These are phyloP conservation scores for Eriocheir sinensis DNA, from an alignment of 1,140 invertebrate species.

Conservation along the genomic window DNA sequence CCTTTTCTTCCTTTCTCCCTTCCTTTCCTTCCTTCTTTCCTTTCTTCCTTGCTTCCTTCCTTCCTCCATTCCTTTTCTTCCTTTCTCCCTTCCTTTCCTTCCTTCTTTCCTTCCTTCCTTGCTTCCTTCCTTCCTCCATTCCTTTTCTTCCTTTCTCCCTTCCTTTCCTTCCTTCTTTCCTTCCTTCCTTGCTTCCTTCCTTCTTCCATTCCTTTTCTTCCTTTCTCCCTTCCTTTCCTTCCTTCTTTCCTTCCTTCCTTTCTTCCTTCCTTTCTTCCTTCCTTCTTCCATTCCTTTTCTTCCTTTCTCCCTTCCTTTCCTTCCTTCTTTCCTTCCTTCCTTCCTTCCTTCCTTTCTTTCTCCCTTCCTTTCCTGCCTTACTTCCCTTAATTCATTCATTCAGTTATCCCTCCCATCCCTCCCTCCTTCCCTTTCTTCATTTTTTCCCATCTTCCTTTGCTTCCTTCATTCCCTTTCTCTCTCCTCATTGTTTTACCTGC, in stretches of 20 bases:
- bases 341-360: background rate
- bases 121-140: background rate
- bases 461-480: no score
- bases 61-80: background rate
- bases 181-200: no score
- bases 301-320: background rate
- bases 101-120: background rate
- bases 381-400: no score
- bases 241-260: no score
- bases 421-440: background rate
- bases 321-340: no score
- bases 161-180: background rate
- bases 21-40: background rate
- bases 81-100: background rate
- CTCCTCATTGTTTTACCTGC: no score
- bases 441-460: no score
- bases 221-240: background rate
- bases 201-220: constrained; percentile 23
- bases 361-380: no score
- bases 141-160: background rate
- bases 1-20: background rate
- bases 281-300: background rate
- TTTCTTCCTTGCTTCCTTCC: background rate
- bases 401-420: no score
- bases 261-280: no score